A percentile compares a stretch with the other conserved stretches of the same genome.
These are phyloP conservation scores for Metridium senile DNA, from an alignment of 92 coral and sea anemone genomes.

Conservation along the genomic window DNA sequence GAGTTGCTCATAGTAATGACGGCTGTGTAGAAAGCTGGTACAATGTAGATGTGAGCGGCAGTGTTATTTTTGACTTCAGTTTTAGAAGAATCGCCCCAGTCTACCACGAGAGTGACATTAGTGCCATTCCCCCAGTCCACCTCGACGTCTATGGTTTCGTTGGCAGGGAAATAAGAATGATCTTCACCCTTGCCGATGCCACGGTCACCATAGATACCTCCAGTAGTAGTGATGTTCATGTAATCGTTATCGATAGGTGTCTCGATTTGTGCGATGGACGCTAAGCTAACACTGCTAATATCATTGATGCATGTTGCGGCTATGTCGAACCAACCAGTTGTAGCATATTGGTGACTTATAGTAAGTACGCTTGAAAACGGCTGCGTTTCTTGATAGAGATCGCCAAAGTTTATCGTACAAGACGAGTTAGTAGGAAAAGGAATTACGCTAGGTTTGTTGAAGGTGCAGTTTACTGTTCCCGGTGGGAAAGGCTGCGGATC, in stretches of 20 bases:
- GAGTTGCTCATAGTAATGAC: conserved; percentile 50
- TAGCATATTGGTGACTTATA: conserved; percentile 39
- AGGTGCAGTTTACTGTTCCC: conserved; percentile 55
- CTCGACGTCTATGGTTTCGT: conserved; percentile 48
- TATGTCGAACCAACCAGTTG: conserved; percentile 64
- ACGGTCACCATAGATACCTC: conserved; percentile 69
- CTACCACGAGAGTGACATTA: conserved; percentile 67
- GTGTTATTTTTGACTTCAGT: conserved; percentile 23
- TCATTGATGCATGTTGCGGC: conserved; percentile 56
- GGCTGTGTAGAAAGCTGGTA: conserved; percentile 29
- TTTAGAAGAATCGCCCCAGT: conserved; percentile 69
- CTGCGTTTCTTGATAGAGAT: conserved; percentile 22
- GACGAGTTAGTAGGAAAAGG: conserved; percentile 69
- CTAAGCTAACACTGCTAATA: conserved; percentile 40
- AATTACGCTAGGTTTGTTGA: conserved; percentile 41
- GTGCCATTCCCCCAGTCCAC: conserved; percentile 70
- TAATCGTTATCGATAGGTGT: conserved; percentile 47
- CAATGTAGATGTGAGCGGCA: conserved; percentile 46
- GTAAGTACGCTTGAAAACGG: conserved; percentile 40
- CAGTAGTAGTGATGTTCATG: conserved; percentile 51
- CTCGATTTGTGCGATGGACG: conserved; percentile 66
- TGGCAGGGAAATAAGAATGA: conserved; percentile 62
- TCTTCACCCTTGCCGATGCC: conserved; percentile 65
- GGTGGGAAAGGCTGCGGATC: conserved; percentile 83
- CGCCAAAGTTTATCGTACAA: conserved; percentile 68